These are phyloP conservation scores for Onthophagus sagittarius DNA, from an alignment of 2,888 invertebrate species.

Conservation along the genomic window DNA sequence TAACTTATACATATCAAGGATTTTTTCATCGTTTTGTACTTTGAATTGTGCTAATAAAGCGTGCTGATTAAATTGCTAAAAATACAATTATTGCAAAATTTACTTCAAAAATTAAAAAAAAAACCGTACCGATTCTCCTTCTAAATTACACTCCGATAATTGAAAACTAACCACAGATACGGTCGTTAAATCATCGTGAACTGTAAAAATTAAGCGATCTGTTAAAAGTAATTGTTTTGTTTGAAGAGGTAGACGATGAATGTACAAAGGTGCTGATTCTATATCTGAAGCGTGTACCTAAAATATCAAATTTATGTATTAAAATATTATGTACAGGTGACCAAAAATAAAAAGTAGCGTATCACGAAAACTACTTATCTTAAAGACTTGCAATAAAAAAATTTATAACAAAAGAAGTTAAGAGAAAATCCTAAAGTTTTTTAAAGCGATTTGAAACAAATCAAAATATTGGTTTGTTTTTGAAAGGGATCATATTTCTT, in stretches of 20 bases:
- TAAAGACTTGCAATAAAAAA: too few species aligned
- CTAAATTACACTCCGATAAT: slow-evolving; percentile 54
- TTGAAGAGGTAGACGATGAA: slow-evolving; percentile 64
- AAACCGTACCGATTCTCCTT: slow-evolving; percentile 50
- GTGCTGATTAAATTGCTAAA: slow-evolving; percentile 57
- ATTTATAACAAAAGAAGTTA: too few species aligned
- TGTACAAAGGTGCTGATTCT: slow-evolving; percentile 62
- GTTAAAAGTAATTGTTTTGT: slow-evolving; percentile 62
- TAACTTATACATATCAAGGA: slow-evolving; percentile 51
- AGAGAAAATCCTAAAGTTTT: too few species aligned
- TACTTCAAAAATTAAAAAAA: slow-evolving; percentile 17
- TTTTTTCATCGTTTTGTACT: slow-evolving; percentile 51
- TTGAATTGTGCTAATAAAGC: slow-evolving; percentile 56
- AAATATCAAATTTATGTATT: slow-evolving; percentile 29
- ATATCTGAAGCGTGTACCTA: slow-evolving; percentile 66
- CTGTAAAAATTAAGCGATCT: slow-evolving; percentile 63
- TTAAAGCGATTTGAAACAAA: too few species aligned
- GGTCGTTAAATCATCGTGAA: slow-evolving; percentile 50
- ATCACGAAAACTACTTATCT: too few species aligned
- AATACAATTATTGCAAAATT: slow-evolving; percentile 18
- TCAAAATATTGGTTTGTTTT: too few species aligned
- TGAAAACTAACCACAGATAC: slow-evolving; percentile 56
- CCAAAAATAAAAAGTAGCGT: too few species aligned
- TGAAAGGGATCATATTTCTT: too few species aligned
- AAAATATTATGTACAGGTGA: neutral